A percentile compares a stretch with the other conserved stretches of the same genome.
Conservation (phyloP, 2,113 vertebrate species). For the Acinonyx jubatus region DNA sequence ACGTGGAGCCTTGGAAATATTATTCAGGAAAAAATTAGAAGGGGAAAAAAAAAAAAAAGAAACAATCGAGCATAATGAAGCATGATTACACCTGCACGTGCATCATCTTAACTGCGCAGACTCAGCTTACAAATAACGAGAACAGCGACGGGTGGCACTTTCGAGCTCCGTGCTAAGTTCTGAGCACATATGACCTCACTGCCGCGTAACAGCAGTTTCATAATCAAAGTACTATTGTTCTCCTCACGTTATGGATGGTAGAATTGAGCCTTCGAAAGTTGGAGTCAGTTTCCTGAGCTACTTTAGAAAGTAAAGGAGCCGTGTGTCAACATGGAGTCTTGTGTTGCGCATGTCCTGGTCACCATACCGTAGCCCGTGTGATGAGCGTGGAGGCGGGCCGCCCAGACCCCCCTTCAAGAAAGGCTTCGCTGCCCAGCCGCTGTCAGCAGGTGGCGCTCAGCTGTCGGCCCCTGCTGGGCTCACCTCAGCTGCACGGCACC, state of each 20-base stretch:
- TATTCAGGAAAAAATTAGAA: conserved; percentile 44
- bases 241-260: background rate
- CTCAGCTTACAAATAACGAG: conserved; percentile 41
- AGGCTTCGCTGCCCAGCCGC: background rate
- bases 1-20: conserved; percentile 32
- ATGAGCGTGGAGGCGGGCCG: background rate
- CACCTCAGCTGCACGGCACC: background rate
- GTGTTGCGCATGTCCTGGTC: background rate
- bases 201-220: background rate
- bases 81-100: background rate
- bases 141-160: background rate
- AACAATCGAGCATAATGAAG: conserved; percentile 17
- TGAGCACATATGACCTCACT: background rate
- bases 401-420: background rate
- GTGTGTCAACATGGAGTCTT: background rate
- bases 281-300: background rate
- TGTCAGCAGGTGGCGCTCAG: background rate
- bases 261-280: background rate
- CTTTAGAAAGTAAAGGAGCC: conserved; percentile 1
- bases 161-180: background rate
- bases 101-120: conserved; percentile 5
- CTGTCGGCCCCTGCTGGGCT: background rate
- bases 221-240: background rate
- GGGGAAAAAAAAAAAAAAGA: background rate
- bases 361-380: background rate